Conservation (phyloP, 1,140 invertebrate genomes). For the Lepidurus apus region DNA sequence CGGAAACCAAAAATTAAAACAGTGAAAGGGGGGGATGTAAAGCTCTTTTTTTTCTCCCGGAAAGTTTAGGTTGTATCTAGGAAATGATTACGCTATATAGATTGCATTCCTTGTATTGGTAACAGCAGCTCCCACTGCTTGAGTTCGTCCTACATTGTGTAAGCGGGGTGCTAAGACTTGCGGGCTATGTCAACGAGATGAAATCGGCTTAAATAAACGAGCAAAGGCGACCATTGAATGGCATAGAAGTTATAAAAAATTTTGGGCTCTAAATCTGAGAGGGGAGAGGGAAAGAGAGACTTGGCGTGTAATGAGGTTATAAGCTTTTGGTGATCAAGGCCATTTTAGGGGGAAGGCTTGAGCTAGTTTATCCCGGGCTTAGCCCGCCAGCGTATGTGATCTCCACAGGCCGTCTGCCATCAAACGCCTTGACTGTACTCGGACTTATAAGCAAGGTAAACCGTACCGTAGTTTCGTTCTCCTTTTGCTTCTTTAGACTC, state of each 20-base stretch:
- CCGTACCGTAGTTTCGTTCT: neutral
- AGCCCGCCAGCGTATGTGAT: neutral
- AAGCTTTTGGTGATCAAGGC: neutral
- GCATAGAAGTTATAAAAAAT: too few species aligned
- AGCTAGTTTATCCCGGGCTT: conserved; percentile 12
- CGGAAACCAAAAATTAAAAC: neutral
- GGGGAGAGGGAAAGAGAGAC: neutral
- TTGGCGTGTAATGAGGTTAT: neutral
- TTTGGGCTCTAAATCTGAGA: too few species aligned
- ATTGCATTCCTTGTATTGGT: too few species aligned
- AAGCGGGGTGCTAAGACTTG: too few species aligned
- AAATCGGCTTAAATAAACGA: too few species aligned
- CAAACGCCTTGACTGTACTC: neutral
- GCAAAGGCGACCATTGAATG: too few species aligned
- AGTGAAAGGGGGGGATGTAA: neutral
- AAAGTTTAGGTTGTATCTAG: too few species aligned
- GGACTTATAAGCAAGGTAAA: neutral
- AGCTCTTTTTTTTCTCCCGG: neutral
- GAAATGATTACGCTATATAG: too few species aligned
- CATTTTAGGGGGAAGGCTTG: neutral
- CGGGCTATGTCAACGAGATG: too few species aligned
- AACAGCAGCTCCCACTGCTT: too few species aligned
- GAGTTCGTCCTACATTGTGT: too few species aligned
- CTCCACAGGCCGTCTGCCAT: neutral
- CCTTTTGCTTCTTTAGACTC: neutral